Evolutionary conservation across 2,888 invertebrate species (phyloP).

Genomic region (Osmoderma eremita): DNA sequence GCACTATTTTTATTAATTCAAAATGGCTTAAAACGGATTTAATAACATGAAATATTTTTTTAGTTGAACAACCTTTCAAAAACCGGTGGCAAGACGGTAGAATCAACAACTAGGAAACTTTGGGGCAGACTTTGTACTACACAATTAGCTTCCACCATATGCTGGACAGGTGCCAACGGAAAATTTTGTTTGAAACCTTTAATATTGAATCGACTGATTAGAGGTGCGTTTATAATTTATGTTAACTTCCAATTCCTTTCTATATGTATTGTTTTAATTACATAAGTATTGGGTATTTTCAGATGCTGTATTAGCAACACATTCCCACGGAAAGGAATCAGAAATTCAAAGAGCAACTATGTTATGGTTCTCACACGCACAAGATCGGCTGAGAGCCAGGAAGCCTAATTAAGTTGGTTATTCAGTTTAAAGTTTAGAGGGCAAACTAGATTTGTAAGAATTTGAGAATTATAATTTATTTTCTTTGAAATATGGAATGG

Average conservation of each 20-base stretch:
- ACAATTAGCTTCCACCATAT: slow-evolving; percentile 42
- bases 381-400: slow-evolving; percentile 42
- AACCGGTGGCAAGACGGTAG: slow-evolving; percentile 44
- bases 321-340: slow-evolving; percentile 44
- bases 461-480: no score
- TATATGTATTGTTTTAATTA: slow-evolving; percentile 1
- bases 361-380: slow-evolving; percentile 46
- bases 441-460: no score
- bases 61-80: slow-evolving; percentile 37
- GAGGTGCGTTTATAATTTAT: slow-evolving; percentile 32
- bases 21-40: neutral
- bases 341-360: slow-evolving; percentile 46
- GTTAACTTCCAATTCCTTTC: no score
- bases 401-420: slow-evolving; percentile 4
- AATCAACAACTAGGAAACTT: slow-evolving; percentile 43
- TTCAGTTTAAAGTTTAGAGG: no score
- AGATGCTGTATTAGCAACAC: slow-evolving; percentile 44
- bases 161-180: slow-evolving; percentile 46
- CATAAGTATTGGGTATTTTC: slow-evolving; percentile 14
- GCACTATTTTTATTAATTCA: neutral
- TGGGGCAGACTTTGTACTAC: slow-evolving; percentile 44
- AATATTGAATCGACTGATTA: slow-evolving; percentile 40
- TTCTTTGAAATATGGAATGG: no score
- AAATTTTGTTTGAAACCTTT: slow-evolving; percentile 42
- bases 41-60: slow-evolving; percentile 7